These are phyloP conservation scores for Hybos culiciformis DNA, from an alignment of 2,888 invertebrate species.

Conservation along the genomic window DNA sequence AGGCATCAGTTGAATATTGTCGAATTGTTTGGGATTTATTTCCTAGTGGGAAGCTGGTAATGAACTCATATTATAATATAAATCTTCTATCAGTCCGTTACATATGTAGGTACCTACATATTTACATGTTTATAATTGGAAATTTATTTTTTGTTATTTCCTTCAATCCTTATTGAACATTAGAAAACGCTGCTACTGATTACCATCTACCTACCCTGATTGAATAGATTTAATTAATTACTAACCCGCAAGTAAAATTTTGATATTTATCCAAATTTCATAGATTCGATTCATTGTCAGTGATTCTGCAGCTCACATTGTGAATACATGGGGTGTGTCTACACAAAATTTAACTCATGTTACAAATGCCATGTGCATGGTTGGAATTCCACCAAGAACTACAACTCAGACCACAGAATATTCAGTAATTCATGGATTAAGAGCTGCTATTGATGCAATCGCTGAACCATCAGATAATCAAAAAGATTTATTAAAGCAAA, in stretches of 20 bases:
- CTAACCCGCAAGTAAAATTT: too few relatives aligned
- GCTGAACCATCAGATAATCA: constrained; percentile 71
- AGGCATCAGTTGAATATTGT: constrained; percentile 90
- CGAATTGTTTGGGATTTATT: constrained; percentile 96
- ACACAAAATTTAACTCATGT: constrained; percentile 83
- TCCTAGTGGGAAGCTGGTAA: constrained; percentile 73
- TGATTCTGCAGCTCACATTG: constrained; percentile 68
- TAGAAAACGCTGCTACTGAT: too few relatives aligned
- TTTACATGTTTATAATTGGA: too few relatives aligned
- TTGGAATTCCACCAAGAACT: constrained; percentile 59
- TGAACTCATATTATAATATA: too few relatives aligned
- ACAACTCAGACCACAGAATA: constrained; percentile 43
- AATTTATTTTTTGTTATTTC: too few relatives aligned
- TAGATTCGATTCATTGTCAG: constrained; percentile 76
- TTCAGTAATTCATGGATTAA: constrained; percentile 67
- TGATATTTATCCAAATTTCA: too few relatives aligned
- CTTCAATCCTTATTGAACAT: too few relatives aligned
- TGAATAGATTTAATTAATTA: too few relatives aligned
- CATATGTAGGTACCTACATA: too few relatives aligned
- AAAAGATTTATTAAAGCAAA: constrained; percentile 35
- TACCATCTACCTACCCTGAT: too few relatives aligned
- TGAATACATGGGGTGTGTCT: constrained; percentile 69
- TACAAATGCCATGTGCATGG: constrained; percentile 67
- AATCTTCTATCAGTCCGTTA: too few relatives aligned
- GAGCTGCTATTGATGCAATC: constrained; percentile 73